These are phyloP conservation scores for Mystacides longicornis DNA, from an alignment of 2,888 invertebrate genomes.

Conservation along the genomic window DNA sequence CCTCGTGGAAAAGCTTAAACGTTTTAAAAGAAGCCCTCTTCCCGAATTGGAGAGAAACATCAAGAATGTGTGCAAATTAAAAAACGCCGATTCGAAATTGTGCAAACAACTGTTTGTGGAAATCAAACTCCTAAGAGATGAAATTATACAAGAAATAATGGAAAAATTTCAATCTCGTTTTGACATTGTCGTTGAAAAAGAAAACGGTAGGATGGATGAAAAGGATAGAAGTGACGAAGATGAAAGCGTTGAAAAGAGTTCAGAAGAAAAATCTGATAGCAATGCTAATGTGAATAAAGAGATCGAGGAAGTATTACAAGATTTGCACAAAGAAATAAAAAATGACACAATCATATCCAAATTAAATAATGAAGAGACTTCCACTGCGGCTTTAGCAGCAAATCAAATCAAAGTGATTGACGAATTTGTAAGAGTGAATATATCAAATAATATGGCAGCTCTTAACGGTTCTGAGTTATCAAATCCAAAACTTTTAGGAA, in stretches of 20 bases:
- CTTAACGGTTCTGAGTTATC: no score
- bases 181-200: neutral
- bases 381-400: no score
- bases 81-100: conserved; percentile 3
- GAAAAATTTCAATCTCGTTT: neutral
- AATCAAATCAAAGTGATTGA: no score
- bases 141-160: neutral
- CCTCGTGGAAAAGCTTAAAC: neutral
- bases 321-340: neutral
- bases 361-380: no score
- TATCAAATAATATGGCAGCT: no score
- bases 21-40: conserved; percentile 19
- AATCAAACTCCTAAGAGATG: neutral
- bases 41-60: conserved; percentile 7
- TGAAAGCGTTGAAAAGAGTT: neutral
- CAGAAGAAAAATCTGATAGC: neutral
- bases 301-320: neutral
- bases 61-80: conserved; percentile 11
- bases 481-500: no score
- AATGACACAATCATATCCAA: no score
- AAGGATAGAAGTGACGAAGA: neutral
- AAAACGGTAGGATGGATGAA: neutral
- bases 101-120: conserved; percentile 3
- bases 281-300: neutral
- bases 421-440: no score